phyloP scores from a whole-genome alignment of 2,888 invertebrate genomes.

The Apamea monoglypha region DNA sequence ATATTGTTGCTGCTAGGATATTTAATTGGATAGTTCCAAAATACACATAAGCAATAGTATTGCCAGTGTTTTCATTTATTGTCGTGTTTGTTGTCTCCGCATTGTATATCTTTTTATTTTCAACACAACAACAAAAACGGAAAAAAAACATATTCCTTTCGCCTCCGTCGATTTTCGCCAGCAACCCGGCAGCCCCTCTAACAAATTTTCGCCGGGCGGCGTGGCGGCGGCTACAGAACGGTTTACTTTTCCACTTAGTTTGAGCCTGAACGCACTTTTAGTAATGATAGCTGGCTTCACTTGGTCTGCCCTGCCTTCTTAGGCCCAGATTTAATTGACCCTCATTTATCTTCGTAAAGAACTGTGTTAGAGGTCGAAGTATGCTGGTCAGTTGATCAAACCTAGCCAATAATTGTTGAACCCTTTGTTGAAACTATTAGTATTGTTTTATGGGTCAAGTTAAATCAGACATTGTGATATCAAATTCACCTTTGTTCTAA shows the following conservation, averaged over 20 bases:
- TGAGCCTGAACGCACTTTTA: slow-evolving; percentile 54
- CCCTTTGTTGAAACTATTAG: not conserved
- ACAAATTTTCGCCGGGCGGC: slow-evolving; percentile 52
- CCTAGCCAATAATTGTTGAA: not conserved
- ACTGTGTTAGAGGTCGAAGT: not conserved
- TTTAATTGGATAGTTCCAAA: no score
- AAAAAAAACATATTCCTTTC: not conserved
- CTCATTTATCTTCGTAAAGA: slow-evolving; percentile 1
- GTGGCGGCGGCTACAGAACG: slow-evolving; percentile 42
- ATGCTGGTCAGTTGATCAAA: not conserved
- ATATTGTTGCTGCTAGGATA: no score
- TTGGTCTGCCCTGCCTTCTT: slow-evolving; percentile 33
- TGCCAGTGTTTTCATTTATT: no score
- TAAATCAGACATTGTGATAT: not conserved
- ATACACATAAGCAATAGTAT: no score
- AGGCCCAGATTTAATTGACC: slow-evolving; percentile 1
- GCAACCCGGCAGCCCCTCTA: slow-evolving; percentile 16
- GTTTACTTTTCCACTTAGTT: slow-evolving; percentile 60
- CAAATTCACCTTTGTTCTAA: not conserved
- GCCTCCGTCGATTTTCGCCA: slow-evolving; percentile 35
- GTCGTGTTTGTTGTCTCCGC: no score
- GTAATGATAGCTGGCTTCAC: slow-evolving; percentile 40
- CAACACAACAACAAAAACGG: not conserved
- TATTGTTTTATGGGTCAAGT: slow-evolving; percentile 2
- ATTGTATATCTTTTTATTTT: not conserved